These are phyloP conservation scores for Haliclystus octoradiatus DNA, from an alignment of 30 jellyfish, hydroid and myxozoan species.

Conservation along the genomic window DNA sequence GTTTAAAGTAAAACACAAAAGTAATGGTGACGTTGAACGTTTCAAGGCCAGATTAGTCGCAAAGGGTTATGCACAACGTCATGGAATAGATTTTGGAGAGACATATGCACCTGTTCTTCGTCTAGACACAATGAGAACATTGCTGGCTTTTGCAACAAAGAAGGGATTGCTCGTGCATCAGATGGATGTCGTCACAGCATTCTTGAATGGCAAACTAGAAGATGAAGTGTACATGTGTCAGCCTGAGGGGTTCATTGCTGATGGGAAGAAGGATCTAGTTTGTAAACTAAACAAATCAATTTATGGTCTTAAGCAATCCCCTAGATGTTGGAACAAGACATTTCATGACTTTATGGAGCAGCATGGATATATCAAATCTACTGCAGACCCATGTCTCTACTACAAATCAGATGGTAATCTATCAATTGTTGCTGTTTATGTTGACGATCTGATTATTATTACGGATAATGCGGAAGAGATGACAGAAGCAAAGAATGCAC, in stretches of 20 bases:
- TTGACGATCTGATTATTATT: slow-evolving; percentile 34
- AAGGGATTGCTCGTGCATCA: slow-evolving; percentile 21
- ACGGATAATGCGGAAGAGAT: no score
- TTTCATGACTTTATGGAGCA: slow-evolving; percentile 26
- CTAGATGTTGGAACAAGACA: slow-evolving; percentile 32
- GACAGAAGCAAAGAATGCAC: no score
- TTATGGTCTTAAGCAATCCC: slow-evolving; percentile 25
- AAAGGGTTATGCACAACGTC: slow-evolving; percentile 1
- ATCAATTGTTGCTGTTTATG: slow-evolving; percentile 27
- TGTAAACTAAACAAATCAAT: slow-evolving; percentile 6
- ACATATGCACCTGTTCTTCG: slow-evolving; percentile 20
- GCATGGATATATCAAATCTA: slow-evolving; percentile 33
- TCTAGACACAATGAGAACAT: slow-evolving; percentile 14
- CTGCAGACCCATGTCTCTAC: slow-evolving; percentile 17
- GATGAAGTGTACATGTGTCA: slow-evolving; percentile 15
- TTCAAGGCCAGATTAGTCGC: slow-evolving; percentile 6
- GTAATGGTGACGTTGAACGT: no score
- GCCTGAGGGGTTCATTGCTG: slow-evolving; percentile 11
- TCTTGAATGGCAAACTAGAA: slow-evolving; percentile 24
- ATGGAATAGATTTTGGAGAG: slow-evolving; percentile 14
- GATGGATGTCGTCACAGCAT: slow-evolving; percentile 32
- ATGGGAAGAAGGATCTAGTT: slow-evolving; percentile 9
- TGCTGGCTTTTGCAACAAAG: slow-evolving; percentile 22
- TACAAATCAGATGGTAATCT: slow-evolving; percentile 16
- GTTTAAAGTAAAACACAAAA: slow-evolving; percentile 2